Percentiles rank a stretch among this genome's conserved stretches.
Conservation (phyloP, 1,140 invertebrate genomes). For the Hylaeus volcanicus region DNA sequence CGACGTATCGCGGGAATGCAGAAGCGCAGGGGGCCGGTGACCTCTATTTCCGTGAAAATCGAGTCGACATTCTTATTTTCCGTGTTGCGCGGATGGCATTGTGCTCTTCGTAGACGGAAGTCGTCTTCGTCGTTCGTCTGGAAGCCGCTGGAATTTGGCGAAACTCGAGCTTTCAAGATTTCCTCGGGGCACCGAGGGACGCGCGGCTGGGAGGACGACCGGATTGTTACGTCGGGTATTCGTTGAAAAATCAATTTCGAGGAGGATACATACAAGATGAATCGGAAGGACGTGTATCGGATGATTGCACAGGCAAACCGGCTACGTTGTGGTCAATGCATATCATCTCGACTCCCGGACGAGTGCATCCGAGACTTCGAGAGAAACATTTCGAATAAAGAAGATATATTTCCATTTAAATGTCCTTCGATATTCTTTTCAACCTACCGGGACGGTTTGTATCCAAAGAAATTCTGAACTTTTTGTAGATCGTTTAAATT, state of each 20-base stretch:
- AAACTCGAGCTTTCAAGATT: slow-evolving; percentile 14
- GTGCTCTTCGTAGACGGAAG: not conserved
- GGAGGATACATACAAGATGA: not conserved
- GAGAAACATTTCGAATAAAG: too few relatives aligned
- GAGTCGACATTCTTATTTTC: not conserved
- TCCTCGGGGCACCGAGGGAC: not conserved
- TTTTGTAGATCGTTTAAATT: too few relatives aligned
- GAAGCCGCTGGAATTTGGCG: slow-evolving; percentile 21
- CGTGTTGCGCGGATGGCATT: not conserved
- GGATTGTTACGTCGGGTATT: slow-evolving; percentile 5
- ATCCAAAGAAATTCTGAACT: too few relatives aligned
- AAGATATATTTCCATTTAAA: too few relatives aligned
- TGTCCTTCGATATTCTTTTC: too few relatives aligned
- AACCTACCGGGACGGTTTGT: too few relatives aligned
- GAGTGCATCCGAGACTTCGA: too few relatives aligned
- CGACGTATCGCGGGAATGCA: not conserved
- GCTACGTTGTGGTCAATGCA: not conserved
- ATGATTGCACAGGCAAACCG: not conserved
- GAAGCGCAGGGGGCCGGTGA: not conserved
- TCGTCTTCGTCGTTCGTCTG: slow-evolving; percentile 7
- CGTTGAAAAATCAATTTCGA: slow-evolving; percentile 34
- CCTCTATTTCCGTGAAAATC: slow-evolving; percentile 14
- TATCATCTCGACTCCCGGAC: too few relatives aligned
- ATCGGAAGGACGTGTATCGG: not conserved
- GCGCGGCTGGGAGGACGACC: not conserved